Conservation (phyloP, 2,113 vertebrate species). For the Ceyx cyanopectus region DNA sequence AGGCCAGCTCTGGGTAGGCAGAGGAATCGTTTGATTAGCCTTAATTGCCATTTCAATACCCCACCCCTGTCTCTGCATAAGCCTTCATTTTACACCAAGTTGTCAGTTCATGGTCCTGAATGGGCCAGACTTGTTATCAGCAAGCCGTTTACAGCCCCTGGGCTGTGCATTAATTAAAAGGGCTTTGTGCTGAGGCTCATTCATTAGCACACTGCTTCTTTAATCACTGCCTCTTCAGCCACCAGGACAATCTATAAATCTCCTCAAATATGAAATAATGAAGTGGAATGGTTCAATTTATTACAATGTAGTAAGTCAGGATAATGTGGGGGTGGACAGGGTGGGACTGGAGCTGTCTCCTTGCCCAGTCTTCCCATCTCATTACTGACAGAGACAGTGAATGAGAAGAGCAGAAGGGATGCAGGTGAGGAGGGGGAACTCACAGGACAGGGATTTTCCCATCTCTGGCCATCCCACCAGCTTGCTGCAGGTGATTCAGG, state of each 20-base stretch:
- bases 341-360: conserved; percentile 32
- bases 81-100: conserved; percentile 65
- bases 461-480: background rate
- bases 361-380: conserved; percentile 60
- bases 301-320: conserved; percentile 79
- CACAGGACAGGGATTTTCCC: rapidly evolving
- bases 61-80: conserved; percentile 35
- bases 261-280: conserved; percentile 85
- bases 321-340: conserved; percentile 73
- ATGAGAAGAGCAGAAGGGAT: background rate
- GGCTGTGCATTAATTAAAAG: conserved; percentile 79
- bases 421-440: rapidly evolving
- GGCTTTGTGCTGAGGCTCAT: conserved; percentile 74
- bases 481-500: rapidly evolving
- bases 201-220: conserved; percentile 79
- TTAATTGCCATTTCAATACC: conserved; percentile 72
- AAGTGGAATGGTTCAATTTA: conserved; percentile 83
- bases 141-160: conserved; percentile 74
- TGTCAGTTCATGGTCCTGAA: conserved; percentile 75
- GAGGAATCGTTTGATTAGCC: conserved; percentile 27
- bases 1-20: conserved; percentile 11
- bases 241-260: conserved; percentile 85
- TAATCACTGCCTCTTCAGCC: conserved; percentile 83
- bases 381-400: background rate
- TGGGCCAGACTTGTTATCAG: conserved; percentile 77